Conservation (phyloP, 2,888 invertebrate genomes). For the Dysmachus trigonus region DNA sequence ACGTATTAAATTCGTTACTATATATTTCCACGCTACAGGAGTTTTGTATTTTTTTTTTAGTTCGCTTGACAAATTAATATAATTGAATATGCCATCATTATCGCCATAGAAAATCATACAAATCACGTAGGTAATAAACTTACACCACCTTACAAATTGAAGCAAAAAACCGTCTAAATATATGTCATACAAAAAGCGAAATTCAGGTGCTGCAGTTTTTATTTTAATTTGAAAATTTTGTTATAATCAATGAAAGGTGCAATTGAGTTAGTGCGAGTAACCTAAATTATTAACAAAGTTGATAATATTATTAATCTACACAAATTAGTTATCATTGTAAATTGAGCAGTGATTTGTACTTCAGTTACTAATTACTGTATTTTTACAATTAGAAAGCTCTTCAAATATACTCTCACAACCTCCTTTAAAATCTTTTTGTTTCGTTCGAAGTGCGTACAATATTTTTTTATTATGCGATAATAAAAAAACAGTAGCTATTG, state of each 20-base stretch:
- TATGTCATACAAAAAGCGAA: background rate
- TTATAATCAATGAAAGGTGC: background rate
- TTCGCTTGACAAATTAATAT: background rate
- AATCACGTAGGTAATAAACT: background rate
- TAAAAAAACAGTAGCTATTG: constrained; percentile 26
- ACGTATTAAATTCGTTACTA: background rate
- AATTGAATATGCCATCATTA: background rate
- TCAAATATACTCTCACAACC: constrained; percentile 6
- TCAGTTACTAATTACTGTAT: background rate
- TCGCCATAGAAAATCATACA: background rate
- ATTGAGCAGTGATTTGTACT: constrained; percentile 9
- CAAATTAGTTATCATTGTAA: background rate
- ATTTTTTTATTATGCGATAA: constrained; percentile 20
- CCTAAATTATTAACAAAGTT: background rate
- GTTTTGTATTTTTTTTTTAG: background rate
- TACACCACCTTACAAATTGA: background rate
- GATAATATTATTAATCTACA: background rate
- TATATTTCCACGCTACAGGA: background rate
- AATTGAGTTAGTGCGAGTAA: background rate
- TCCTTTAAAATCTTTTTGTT: background rate
- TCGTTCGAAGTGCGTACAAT: constrained; percentile 24
- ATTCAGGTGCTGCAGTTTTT: background rate
- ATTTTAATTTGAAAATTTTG: background rate
- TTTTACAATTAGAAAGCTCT: background rate
- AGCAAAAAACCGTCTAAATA: background rate